Evolutionary conservation across 2,888 invertebrate genomes (phyloP).

Genomic region (Rhopalosiphum nymphaeae): DNA sequence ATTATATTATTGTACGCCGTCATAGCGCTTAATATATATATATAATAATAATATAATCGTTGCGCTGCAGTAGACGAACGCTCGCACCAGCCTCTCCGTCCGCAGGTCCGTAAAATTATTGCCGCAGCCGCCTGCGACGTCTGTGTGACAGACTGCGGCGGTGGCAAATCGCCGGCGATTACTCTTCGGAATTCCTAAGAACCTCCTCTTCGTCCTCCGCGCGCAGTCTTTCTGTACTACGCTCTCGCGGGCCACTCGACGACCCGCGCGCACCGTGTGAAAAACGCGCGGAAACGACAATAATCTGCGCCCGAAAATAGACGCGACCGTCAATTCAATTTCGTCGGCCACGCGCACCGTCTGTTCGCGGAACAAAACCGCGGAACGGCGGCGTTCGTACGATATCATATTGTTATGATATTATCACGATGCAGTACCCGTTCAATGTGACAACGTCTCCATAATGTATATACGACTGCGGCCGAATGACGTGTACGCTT

Average conservation of each 20-base stretch:
- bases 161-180: constrained; percentile 25
- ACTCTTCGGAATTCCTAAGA: constrained; percentile 4
- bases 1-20: neutral
- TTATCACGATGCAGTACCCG: neutral
- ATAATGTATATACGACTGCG: neutral
- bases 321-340: neutral
- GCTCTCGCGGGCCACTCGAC: neutral
- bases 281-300: neutral
- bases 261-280: neutral
- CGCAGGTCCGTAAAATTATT: neutral
- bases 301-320: neutral
- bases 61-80: neutral
- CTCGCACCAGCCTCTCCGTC: neutral
- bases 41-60: neutral
- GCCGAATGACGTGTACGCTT: neutral
- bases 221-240: neutral
- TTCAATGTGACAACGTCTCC: neutral
- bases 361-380: neutral
- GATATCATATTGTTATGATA: neutral
- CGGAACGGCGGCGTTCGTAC: neutral
- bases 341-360: neutral
- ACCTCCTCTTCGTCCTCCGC: neutral
- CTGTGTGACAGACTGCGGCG: constrained; percentile 22
- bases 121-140: neutral
- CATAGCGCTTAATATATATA: too few species aligned